Percentiles rank a stretch among this genome's conserved stretches.
Conservation (phyloP, 2,888 invertebrate genomes). For the Ganaspis brasiliensis region DNA sequence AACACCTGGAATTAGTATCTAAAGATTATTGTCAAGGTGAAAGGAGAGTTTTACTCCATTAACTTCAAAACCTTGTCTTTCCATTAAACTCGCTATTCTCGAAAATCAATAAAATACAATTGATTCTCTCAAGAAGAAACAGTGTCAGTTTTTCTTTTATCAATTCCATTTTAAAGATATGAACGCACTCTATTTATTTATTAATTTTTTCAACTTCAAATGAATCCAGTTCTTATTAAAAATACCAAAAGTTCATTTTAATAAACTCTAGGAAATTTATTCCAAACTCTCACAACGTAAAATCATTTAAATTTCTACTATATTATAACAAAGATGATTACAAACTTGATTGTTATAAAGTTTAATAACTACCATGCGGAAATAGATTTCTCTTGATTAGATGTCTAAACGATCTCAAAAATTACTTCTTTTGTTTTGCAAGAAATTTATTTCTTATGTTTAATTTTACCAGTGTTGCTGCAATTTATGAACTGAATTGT, state of each 20-base stretch:
- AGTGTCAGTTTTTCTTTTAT: background rate
- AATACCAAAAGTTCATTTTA: too few species aligned
- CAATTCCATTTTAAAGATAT: background rate
- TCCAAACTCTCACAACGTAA: constrained; percentile 1
- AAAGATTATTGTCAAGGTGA: constrained; percentile 62
- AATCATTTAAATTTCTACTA: constrained; percentile 9
- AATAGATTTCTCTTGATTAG: background rate
- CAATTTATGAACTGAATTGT: too few species aligned
- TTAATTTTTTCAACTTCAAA: too few species aligned
- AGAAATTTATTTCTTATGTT: too few species aligned
- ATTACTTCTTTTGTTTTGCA: too few species aligned
- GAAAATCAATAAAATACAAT: background rate
- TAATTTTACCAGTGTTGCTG: too few species aligned
- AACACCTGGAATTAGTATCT: background rate
- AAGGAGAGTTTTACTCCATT: constrained; percentile 51
- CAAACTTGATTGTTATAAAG: constrained; percentile 9
- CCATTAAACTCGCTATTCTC: background rate
- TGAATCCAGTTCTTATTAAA: background rate
- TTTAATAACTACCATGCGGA: background rate
- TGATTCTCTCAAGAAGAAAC: background rate
- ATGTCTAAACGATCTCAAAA: background rate
- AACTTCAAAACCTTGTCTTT: constrained; percentile 8
- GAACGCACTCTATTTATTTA: too few species aligned
- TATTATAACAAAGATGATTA: background rate
- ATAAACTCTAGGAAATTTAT: too few species aligned